These are phyloP conservation scores for Platycercus adscitus DNA, from an alignment of 2,113 vertebrate species.

Conservation along the genomic window DNA sequence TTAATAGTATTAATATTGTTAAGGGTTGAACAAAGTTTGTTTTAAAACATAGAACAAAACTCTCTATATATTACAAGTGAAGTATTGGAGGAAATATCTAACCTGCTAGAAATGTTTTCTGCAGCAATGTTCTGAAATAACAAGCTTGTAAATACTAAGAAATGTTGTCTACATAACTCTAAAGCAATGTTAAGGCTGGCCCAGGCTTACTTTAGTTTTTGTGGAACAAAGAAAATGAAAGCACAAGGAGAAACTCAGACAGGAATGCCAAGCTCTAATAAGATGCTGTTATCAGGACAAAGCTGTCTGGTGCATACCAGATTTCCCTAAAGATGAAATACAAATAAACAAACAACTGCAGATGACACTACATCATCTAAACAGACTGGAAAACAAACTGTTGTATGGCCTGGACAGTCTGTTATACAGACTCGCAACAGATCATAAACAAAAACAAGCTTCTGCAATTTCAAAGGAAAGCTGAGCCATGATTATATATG, in stretches of 20 bases:
- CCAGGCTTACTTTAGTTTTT: not conserved
- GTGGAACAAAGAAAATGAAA: constrained; percentile 4
- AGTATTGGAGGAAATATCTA: not conserved
- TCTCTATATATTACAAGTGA: not conserved
- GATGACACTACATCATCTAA: constrained; percentile 35
- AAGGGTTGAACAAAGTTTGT: not conserved
- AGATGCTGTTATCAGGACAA: constrained; percentile 42
- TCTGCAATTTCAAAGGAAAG: constrained; percentile 31
- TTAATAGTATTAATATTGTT: not conserved
- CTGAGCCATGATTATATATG: not conserved
- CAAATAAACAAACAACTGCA: constrained; percentile 63
- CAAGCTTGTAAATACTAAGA: not conserved
- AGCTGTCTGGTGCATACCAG: constrained; percentile 40
- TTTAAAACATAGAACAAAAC: not conserved
- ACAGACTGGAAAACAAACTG: constrained; percentile 62
- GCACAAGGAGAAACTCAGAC: not conserved
- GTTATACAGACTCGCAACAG: constrained; percentile 18
- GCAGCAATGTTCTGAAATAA: not conserved
- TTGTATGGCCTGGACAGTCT: constrained; percentile 40
- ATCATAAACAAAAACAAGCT: constrained; percentile 49
- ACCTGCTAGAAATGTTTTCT: not conserved
- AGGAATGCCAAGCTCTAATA: constrained; percentile 30
- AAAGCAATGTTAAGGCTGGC: not conserved
- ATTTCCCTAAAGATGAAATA: constrained; percentile 55
- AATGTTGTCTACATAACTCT: not conserved